Base-by-base conservation (phyloP, 2,113 vertebrate genomes). In the Rynchops niger region DNA sequence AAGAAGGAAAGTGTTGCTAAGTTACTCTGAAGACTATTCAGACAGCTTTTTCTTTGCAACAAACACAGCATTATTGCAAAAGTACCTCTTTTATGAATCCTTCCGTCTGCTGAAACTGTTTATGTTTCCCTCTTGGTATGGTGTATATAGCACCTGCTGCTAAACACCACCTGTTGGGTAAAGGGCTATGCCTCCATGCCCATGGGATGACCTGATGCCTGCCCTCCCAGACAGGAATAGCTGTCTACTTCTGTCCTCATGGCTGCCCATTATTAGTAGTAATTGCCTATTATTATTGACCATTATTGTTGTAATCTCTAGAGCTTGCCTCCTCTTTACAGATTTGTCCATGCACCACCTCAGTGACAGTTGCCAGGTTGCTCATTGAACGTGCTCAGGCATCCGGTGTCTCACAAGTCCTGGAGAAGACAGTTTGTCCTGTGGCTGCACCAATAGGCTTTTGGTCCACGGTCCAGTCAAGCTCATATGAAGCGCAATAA, bases 131-230 rank as follows among this genome's bases (percentile, higher is more conserved):
- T 83, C 30, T 67, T 84, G 15, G 26, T 40, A 21, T 32, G 11
- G 8, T 0, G 0, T 42, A 27, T 26, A 8, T 30, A 55, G 34
- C 20, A 29, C 11, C 22, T 78, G 12, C 27, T 69, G 5, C 65
- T 78, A 30, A 19, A 38, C 8, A 34, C 10, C 6, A 18, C 32
- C 32, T 59, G 15, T 47, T 49, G 42, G n/a, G 15, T 32, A 50
- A 88, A 67, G 12, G 7, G 6, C 6, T 65, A 3, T 40, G 7
- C 8, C 25, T 63, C 22, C 15, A 18, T 27, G 19, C 5, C 30
- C 9, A 9, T 36, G n/a, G 15, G 25, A 26, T 42, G 43, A 52
- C 11, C 6, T 32, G 1, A 9, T 36, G 21, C 14, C 45, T 69
- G 13, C 26, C 38, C 9, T 62, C 17, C 7, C 45, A 62, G 40